A percentile compares a stretch with the other conserved stretches of the same genome.
Conservation (phyloP, 2,888 invertebrate genomes). For the Troides oblongomaculatus region DNA sequence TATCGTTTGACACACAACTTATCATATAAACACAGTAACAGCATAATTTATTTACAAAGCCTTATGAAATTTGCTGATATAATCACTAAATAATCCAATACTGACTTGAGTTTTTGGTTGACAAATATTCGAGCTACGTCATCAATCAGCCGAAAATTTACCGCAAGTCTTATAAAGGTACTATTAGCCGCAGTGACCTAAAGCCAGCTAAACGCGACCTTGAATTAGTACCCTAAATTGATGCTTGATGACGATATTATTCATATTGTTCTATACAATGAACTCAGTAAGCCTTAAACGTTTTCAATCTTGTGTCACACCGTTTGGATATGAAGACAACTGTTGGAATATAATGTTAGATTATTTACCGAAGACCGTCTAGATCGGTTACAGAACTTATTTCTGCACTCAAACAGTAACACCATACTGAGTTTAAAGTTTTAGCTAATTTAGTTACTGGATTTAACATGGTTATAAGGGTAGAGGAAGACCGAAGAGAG, state of each 20-base stretch:
- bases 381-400: too few species aligned
- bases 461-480: too few species aligned
- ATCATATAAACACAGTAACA: too few species aligned
- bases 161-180: constrained; percentile 13
- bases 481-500: too few species aligned
- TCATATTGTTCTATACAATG: constrained; percentile 32
- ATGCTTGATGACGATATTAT: constrained; percentile 37
- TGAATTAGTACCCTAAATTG: constrained; percentile 42
- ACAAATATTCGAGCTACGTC: constrained; percentile 11
- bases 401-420: too few species aligned
- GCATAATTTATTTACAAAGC: neutral
- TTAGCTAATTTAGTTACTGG: too few species aligned
- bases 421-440: too few species aligned
- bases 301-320: constrained; percentile 16
- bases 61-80: neutral
- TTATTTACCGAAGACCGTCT: too few species aligned
- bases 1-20: too few species aligned
- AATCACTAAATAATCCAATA: neutral
- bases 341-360: neutral
- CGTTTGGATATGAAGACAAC: neutral
- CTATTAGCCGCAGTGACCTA: constrained; percentile 27
- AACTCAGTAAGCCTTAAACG: constrained; percentile 16
- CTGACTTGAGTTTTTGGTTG: constrained; percentile 13
- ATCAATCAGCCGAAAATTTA: constrained; percentile 13
- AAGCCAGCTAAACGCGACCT: constrained; percentile 36